phyloP scores from a whole-genome alignment of 2,797 vertebrate genomes.

The Paedocypris micromegethes region DNA sequence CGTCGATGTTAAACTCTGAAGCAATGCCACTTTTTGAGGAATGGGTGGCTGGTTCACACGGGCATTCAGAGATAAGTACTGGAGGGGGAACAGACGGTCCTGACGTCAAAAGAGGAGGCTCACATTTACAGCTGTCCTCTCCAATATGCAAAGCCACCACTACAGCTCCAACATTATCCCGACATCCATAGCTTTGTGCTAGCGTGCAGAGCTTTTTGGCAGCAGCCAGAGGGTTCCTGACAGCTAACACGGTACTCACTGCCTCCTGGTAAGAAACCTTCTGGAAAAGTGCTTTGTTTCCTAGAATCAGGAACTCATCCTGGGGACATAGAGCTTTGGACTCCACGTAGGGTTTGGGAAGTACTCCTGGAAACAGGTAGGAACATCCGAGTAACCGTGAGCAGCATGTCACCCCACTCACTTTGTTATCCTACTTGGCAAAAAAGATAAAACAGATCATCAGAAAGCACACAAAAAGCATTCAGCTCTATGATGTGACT shows the following conservation, averaged over 20 bases:
- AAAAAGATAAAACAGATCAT: slow-evolving; percentile 13
- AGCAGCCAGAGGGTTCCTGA: slow-evolving; percentile 81
- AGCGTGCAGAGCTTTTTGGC: slow-evolving; percentile 95
- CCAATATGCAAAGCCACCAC: slow-evolving; percentile 81
- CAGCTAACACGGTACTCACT: slow-evolving; percentile 76
- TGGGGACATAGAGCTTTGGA: slow-evolving; percentile 81
- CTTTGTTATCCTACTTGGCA: slow-evolving; percentile 87
- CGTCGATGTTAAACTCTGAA: slow-evolving; percentile 89
- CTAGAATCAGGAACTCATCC: slow-evolving; percentile 90
- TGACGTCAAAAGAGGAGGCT: slow-evolving; percentile 65
- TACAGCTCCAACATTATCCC: slow-evolving; percentile 86
- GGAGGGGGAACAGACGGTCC: slow-evolving; percentile 52
- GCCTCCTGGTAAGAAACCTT: slow-evolving; percentile 84
- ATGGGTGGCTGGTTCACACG: slow-evolving; percentile 70
- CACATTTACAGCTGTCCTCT: slow-evolving; percentile 88
- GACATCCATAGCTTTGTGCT: slow-evolving; percentile 93
- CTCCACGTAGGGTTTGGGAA: slow-evolving; percentile 87
- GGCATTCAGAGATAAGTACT: slow-evolving; percentile 56
- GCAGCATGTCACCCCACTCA: slow-evolving; percentile 94
- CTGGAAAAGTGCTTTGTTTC: slow-evolving; percentile 89
- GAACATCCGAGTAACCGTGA: slow-evolving; percentile 93
- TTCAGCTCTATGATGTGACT: neutral
- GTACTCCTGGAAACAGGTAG: slow-evolving; percentile 89
- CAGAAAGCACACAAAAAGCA: neutral
- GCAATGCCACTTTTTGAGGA: slow-evolving; percentile 85